Conservation (phyloP, 2,888 invertebrate genomes). For the Melieria omissa region DNA sequence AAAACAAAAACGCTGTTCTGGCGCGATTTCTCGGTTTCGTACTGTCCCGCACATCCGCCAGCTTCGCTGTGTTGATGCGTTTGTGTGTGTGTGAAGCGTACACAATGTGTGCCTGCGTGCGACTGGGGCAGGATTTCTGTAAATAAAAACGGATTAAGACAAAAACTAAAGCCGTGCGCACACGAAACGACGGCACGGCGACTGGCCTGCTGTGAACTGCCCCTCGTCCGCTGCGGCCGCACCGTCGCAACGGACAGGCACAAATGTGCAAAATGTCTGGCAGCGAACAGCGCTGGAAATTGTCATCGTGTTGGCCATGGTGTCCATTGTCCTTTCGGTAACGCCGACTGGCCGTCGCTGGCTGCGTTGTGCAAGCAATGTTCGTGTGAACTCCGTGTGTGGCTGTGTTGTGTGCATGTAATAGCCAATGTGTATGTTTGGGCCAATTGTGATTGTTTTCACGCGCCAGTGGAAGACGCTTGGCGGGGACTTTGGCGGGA, state of each 20-base stretch:
- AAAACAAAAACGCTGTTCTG: no score
- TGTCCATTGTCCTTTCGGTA: no score
- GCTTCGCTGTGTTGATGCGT: not conserved
- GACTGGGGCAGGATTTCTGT: not conserved
- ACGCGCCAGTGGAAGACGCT: not conserved
- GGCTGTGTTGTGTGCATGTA: not conserved
- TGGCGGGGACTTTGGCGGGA: not conserved
- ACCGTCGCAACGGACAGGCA: no score
- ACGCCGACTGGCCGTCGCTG: no score
- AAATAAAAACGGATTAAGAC: slow-evolving; percentile 2
- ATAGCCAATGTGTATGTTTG: not conserved
- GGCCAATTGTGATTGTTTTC: not conserved
- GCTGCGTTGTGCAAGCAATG: no score
- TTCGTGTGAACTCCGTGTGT: not conserved
- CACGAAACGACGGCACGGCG: not conserved
- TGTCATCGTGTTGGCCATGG: no score
- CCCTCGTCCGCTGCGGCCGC: no score
- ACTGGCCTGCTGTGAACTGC: not conserved
- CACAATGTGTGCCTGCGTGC: not conserved
- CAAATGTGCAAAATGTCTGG: no score
- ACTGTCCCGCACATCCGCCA: not conserved
- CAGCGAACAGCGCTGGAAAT: no score
- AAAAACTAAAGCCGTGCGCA: not conserved
- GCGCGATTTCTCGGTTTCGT: not conserved
- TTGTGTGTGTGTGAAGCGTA: slow-evolving; percentile 5